Base-by-base conservation (phyloP, 2,113 vertebrate genomes). In the Cinclus mexicanus region DNA sequence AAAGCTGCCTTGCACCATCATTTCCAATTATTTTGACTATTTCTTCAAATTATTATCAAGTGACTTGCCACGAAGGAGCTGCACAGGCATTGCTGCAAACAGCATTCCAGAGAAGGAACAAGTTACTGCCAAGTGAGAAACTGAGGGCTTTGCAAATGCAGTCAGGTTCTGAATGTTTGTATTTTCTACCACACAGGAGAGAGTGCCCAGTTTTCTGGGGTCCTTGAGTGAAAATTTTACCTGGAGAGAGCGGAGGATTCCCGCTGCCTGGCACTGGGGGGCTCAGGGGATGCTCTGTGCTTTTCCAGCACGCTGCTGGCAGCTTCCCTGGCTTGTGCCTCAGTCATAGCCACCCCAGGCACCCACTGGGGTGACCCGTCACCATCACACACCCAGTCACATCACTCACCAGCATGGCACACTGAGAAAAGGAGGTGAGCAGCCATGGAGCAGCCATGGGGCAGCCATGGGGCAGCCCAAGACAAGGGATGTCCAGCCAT, bases 321-420 rank as follows among this genome's bases (percentile, higher is more conserved):
- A 2, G 35, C 8, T 52, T 2, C 10, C 10, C 8, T 0, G 0
- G 20, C 26, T 52, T 21, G 2, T 23, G 5, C 14, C 5, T 0
- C 33, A 7, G 16, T 2, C 20, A 10, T 0, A 10, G 12, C 39
- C 21, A 8, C 9, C 37, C 29, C 57, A 49, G 44, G 29, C 20
- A 33, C 14, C 29, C 10, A 1, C 11, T 57, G 70, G 8, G 22
- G 21, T 76, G n/a, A 19, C 42, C 42, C 59, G n/a, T 13, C 72
- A 47, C 33, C 24, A 4, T 10, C 0, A 2, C 53, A 60, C 16
- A 25, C 13, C 28, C 35, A 37, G 35, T 37, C 35, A 37, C 0
- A 2, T 11, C n/a, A 46, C 33, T 9, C 5, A 1, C 12, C 52
- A 25, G 29, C 35, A 8, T 3, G 0, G 1, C 9, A 8, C 3